Conservation (phyloP, 2,888 invertebrate genomes). For the Belgica antarctica region DNA sequence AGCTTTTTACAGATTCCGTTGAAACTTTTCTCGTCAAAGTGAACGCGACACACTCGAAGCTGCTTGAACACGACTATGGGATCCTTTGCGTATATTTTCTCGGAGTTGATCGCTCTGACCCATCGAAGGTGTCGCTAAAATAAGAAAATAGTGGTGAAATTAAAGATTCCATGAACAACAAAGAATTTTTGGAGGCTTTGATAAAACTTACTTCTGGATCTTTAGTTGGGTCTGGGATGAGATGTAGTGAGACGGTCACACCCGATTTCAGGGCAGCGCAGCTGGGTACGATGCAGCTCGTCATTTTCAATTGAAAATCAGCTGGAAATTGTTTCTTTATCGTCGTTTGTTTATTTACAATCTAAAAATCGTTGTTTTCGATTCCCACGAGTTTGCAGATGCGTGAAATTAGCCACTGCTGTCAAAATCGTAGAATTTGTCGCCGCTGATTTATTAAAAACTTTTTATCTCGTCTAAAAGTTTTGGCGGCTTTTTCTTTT, state of each 20-base stretch:
- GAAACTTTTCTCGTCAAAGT: conserved; percentile 19
- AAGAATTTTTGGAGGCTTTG: too few species aligned
- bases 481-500: too few species aligned
- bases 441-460: too few species aligned
- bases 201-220: too few species aligned
- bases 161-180: too few species aligned
- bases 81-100: conserved; percentile 14
- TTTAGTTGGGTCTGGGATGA: conserved; percentile 27
- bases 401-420: not conserved
- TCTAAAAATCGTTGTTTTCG: not conserved
- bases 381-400: too few species aligned
- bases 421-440: not conserved
- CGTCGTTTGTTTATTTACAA: not conserved
- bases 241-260: conserved; percentile 13
- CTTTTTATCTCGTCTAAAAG: too few species aligned
- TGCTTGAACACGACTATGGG: conserved; percentile 24
- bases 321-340: not conserved
- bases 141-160: too few species aligned
- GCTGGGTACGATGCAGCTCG: conserved; percentile 3
- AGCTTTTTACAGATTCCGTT: conserved; percentile 40
- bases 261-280: not conserved
- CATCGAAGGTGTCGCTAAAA: conserved; percentile 18
- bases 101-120: not conserved
- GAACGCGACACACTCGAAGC: conserved; percentile 28
- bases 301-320: too few species aligned